phyloP scores from a whole-genome alignment of 2,797 vertebrate genomes.

The Alca torda region DNA sequence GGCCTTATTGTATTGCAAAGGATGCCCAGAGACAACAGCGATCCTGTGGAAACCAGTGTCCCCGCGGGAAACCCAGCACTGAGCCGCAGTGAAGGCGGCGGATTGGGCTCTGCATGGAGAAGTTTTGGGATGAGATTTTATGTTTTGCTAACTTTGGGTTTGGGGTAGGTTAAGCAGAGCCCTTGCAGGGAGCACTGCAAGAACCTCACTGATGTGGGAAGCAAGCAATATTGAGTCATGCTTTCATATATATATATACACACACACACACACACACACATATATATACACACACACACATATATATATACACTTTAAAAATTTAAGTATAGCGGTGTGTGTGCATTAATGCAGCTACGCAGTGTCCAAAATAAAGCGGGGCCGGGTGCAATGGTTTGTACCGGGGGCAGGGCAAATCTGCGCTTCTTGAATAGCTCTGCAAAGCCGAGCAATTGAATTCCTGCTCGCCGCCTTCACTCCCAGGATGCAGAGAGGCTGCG shows the following conservation, averaged over 20 bases:
- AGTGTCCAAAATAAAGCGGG: not conserved
- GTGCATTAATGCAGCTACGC: too few relatives aligned
- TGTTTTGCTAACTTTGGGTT: not conserved
- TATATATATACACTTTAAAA: not conserved
- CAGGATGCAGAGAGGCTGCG: accelerated
- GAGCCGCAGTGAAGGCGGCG: not conserved
- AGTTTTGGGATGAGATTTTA: too few relatives aligned
- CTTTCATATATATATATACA: not conserved
- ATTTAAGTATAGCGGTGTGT: not conserved
- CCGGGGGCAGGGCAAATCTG: not conserved
- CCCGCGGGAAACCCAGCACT: accelerated
- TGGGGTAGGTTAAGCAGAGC: not conserved
- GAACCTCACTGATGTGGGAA: not conserved
- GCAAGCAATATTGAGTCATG: not conserved
- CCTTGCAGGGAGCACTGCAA: not conserved
- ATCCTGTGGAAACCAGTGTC: not conserved
- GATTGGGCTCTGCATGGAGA: accelerated
- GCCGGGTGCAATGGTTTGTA: accelerated
- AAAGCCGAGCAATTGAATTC: not conserved
- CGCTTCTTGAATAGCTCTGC: not conserved
- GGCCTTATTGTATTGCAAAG: not conserved
- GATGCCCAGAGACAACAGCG: accelerated
- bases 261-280: too few relatives aligned
- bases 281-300: too few relatives aligned
- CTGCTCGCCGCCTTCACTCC: not conserved